Conservation (phyloP, 2,888 invertebrate genomes). For the Pristionchus mayeri region DNA sequence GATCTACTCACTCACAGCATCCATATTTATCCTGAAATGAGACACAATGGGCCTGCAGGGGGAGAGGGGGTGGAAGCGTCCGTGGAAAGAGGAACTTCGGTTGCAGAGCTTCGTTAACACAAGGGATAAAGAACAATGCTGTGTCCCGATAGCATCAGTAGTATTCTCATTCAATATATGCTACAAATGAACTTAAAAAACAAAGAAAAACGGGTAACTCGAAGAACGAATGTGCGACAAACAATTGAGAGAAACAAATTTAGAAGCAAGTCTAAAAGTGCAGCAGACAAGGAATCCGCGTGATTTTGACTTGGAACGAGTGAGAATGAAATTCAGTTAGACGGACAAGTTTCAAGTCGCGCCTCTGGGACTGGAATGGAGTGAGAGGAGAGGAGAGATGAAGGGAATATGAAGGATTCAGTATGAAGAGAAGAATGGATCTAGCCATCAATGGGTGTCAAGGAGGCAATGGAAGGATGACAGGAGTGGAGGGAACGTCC, state of each 20-base stretch:
- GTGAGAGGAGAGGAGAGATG: background rate
- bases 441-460: background rate
- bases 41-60: no score
- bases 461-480: background rate
- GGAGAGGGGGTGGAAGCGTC: no score
- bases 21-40: no score
- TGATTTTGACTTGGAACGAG: background rate
- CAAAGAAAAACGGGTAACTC: background rate
- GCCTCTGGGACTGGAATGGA: background rate
- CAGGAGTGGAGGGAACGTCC: background rate
- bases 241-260: background rate
- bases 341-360: conserved; percentile 26
- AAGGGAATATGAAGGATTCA: no score
- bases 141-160: background rate
- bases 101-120: no score
- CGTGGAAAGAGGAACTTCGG: no score
- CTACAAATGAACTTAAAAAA: background rate
- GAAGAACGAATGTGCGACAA: background rate
- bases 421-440: background rate
- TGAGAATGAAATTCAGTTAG: background rate
- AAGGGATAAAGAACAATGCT: no score
- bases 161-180: background rate
- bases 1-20: no score
- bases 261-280: background rate
- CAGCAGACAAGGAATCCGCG: background rate